Evolutionary conservation across 1,140 invertebrate species (phyloP), one percentile per base, ranked within the genome.

Genomic region (Eulimnadia texana): DNA sequence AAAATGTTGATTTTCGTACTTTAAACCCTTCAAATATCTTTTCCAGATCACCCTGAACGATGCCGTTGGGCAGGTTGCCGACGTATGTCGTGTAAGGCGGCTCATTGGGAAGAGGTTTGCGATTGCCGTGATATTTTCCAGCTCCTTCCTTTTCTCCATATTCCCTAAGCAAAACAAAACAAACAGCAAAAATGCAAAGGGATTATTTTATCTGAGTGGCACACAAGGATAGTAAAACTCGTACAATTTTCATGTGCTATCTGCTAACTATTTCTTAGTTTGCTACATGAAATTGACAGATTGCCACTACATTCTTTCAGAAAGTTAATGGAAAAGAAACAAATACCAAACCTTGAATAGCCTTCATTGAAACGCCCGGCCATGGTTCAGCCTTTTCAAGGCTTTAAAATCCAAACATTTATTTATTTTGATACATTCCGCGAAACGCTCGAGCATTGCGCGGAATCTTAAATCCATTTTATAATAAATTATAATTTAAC

Each of bases 11-110:
- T 61, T 22, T 57, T 9, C 13, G 22, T 71, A 81, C 78, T 67
- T 82, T 80, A 63, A 85, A 73, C 58, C 82, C 77, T 67, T 82
- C 72, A 71, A 97, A 96, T 66, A 96, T 90, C 72, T 80, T 79
- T 69, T 91, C 87, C 65, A 97, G 83, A 76, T 97, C 93, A 63
- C 92, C 90, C 76, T 96, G 92, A 61, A 96, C 90, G 65, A 92
- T 75, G 52, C 85, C 86, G 67, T 82, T 76, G 29, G 93, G 92
- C 67, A 96, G 75, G 76, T 96, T 96, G 63, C 93, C 93, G 61
- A 97, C 87, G 72, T 83, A 97, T 6, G 90, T 89, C 67, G 87
- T 90, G 71, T 82, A 96, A 0, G 92, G 92, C 65, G 90, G 86
- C 75, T 93, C 89, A 25, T 81, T 84, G 11, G 91, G 90, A 58